Conservation (phyloP, 2,888 invertebrate species). For the Thalpophila matura region DNA sequence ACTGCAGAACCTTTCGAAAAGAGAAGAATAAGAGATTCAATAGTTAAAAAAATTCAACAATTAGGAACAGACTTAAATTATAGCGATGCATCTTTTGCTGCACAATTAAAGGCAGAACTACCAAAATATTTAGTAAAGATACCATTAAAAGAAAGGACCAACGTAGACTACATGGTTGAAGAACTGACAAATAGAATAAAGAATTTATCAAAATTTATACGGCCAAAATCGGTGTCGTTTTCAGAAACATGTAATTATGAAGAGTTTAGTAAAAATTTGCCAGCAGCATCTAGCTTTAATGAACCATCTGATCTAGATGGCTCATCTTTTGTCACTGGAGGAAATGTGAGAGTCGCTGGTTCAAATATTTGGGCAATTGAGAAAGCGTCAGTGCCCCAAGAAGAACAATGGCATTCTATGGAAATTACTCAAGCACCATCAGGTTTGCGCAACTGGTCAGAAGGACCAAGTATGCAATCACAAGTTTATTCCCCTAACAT, state of each 20-base stretch:
- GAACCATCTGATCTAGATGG: constrained; percentile 41
- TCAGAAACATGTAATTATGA: constrained; percentile 63
- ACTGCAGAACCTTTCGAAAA: constrained; percentile 63
- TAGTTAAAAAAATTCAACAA: constrained; percentile 74
- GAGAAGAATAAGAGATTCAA: constrained; percentile 68
- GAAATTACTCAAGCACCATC: constrained; percentile 27
- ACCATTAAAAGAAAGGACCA: constrained; percentile 64
- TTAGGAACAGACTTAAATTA: constrained; percentile 62
- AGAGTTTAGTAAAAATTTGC: constrained; percentile 66
- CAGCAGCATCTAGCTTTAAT: constrained; percentile 63
- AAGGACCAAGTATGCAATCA: background rate
- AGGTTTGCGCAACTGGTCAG: constrained; percentile 19
- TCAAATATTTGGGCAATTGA: constrained; percentile 12
- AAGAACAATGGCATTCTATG: constrained; percentile 44
- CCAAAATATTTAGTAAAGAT: constrained; percentile 68
- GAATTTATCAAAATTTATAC: constrained; percentile 59
- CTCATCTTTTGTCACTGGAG: constrained; percentile 53
- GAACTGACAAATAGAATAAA: constrained; percentile 75
- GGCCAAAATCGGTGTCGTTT: constrained; percentile 64
- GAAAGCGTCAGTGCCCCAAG: constrained; percentile 1
- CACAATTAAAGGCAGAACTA: constrained; percentile 68
- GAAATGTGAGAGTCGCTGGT: constrained; percentile 11
- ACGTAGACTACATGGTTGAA: constrained; percentile 71
- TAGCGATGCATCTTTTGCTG: constrained; percentile 55
- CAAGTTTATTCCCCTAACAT: constrained; percentile 1